Percentiles rank a stretch among this genome's conserved stretches.
Evolutionary conservation across 1,140 invertebrate genomes (phyloP).

Genomic region (Sipha flava): DNA sequence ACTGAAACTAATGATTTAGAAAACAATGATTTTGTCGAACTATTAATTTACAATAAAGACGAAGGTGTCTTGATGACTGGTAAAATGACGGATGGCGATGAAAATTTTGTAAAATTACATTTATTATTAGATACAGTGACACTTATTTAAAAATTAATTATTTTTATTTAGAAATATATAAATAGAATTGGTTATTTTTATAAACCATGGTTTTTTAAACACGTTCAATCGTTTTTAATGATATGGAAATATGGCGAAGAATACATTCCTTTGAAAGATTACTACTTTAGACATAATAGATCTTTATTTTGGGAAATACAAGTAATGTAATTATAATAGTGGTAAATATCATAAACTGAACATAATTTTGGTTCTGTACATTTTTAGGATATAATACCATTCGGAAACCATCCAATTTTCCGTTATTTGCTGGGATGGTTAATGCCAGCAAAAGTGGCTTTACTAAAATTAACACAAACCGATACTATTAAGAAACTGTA

Average conservation of each 20-base stretch:
- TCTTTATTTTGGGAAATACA: conserved; percentile 76
- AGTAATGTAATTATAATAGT: conserved; percentile 43
- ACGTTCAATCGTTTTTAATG: conserved; percentile 56
- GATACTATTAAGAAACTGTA: conserved; percentile 63
- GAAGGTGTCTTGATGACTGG: conserved; percentile 68
- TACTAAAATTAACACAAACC: conserved; percentile 74
- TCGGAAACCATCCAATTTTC: conserved; percentile 71
- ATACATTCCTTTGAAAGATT: conserved; percentile 70
- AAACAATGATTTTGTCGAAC: conserved; percentile 68
- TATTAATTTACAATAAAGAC: conserved; percentile 55
- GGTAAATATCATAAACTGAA: not conserved
- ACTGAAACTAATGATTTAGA: conserved; percentile 45
- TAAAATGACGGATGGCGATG: conserved; percentile 45
- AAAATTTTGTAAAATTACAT: not conserved
- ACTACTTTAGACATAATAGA: conserved; percentile 72
- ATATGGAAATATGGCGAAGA: conserved; percentile 48
- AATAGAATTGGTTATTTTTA: conserved; percentile 69
- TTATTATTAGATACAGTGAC: no score
- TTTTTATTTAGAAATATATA: not conserved
- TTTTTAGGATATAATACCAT: conserved; percentile 71
- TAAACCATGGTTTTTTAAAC: conserved; percentile 77
- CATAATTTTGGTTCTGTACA: not conserved
- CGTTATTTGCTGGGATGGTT: conserved; percentile 68
- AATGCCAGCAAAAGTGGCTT: conserved; percentile 72
- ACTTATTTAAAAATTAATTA: not conserved